phyloP scores from a whole-genome alignment of 2,113 vertebrate genomes.

The Fregata magnificens region DNA sequence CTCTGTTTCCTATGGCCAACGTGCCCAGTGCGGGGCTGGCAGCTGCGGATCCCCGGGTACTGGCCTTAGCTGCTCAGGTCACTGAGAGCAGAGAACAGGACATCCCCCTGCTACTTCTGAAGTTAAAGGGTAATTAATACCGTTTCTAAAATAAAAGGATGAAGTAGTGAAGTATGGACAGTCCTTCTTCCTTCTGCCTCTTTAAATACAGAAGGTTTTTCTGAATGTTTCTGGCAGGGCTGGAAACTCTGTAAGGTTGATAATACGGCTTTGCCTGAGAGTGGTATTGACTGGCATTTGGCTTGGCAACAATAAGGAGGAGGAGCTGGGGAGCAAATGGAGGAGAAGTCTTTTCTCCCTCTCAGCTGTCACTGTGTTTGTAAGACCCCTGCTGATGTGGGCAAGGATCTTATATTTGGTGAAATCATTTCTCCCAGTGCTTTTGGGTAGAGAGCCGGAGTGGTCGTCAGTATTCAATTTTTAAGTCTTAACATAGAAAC shows the following conservation, averaged over 20 bases:
- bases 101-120: constrained; percentile 72
- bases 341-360: neutral
- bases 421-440: neutral
- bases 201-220: neutral
- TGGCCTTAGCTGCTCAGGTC: constrained; percentile 73
- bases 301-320: neutral
- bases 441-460: neutral
- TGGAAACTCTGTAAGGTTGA: neutral
- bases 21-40: neutral
- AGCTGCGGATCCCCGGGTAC: constrained; percentile 60
- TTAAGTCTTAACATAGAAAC: neutral
- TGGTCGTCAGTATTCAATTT: neutral
- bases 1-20: neutral
- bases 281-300: neutral
- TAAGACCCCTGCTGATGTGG: neutral
- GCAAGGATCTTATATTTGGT: neutral
- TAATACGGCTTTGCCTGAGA: neutral
- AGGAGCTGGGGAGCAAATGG: neutral
- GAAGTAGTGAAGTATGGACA: neutral
- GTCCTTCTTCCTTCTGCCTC: neutral
- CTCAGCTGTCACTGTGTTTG: neutral
- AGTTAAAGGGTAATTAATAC: constrained; percentile 75
- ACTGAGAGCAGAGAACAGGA: constrained; percentile 72
- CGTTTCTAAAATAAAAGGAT: neutral
- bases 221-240: neutral